Evolutionary conservation across 30 jellyfish, hydroid and myxozoan species (phyloP), one percentile per base, ranked within the genome.

Genomic region (Hydra vulgaris): DNA sequence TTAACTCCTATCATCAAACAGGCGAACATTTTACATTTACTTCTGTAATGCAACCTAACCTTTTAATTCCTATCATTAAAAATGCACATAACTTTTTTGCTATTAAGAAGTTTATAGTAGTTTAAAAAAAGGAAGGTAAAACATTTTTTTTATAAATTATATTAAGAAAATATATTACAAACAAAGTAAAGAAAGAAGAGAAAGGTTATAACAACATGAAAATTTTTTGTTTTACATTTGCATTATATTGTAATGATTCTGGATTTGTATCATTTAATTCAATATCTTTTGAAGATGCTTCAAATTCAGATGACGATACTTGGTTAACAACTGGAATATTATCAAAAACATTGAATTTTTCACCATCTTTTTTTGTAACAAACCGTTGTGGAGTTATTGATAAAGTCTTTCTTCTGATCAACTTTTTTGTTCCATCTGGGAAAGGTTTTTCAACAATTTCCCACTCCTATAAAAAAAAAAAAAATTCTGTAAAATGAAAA

Each of bases 351-450:
- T 40, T 40, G 12, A 3, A 5, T 40, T 40, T 40, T 40, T 12
- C 12, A 3, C 61, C 61, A 40, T 40, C 61, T 40, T 40, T 40
- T 40, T 40, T 5, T 40, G 61, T 40, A 40, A 40, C 61, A 40
- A 40, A 40, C 12, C 61, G 5, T 40, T 40, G 8, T 3, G 61
- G 61, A 40, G 93, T 82, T 8, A 85, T 75, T 23, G 83, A 71
- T 67, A 85, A 66, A 26, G 85, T 76, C 4, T 95, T 90, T 7
- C 95, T 72, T 56, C 96, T 20, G 82, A 78, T 73, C 61, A 87
- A 52, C 71, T 81, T 89, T 82, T 22, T 84, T 21, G 96, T 71
- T 69, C 96, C 96, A 84, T 89, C 96, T 17, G 92, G 88, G 52
- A 89, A 71, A 7, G 83, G 54, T 75, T 75, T 75, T 25, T 75